A percentile compares a stretch with the other conserved stretches of the same genome.
phyloP scores from a whole-genome alignment of 2,888 invertebrate genomes.

The Notodonta ziczac region DNA sequence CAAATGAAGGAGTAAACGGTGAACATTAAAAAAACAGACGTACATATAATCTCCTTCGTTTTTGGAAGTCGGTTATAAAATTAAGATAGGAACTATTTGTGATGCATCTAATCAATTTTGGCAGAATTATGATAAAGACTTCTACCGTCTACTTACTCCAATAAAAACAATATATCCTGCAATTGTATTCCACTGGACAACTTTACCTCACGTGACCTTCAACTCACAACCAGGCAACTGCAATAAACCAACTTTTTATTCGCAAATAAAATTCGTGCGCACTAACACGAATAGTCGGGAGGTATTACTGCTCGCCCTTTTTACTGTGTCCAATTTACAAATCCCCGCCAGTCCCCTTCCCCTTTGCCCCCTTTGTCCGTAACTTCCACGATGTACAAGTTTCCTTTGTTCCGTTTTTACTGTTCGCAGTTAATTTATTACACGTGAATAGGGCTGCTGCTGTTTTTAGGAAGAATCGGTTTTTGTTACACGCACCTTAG shows the following conservation, averaged over 20 bases:
- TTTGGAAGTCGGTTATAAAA: too few relatives aligned
- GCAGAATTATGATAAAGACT: not conserved
- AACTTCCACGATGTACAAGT: conserved; percentile 6
- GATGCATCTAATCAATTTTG: not conserved
- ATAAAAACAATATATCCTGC: conserved; percentile 15
- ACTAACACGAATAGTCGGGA: conserved; percentile 14
- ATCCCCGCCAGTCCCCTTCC: not conserved
- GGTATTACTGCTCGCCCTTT: conserved; percentile 5
- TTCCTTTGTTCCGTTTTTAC: conserved; percentile 9
- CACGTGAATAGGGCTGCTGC: conserved; percentile 5
- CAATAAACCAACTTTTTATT: conserved; percentile 18
- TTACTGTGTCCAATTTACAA: conserved; percentile 9
- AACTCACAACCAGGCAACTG: conserved; percentile 8
- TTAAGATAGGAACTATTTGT: conserved; percentile 27
- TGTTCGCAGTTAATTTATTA: conserved; percentile 9
- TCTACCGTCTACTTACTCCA: not conserved
- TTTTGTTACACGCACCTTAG: too few relatives aligned
- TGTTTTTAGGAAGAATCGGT: not conserved
- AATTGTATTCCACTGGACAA: not conserved
- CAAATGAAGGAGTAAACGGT: too few relatives aligned
- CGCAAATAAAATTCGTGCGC: conserved; percentile 21
- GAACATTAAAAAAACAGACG: too few relatives aligned
- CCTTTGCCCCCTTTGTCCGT: not conserved
- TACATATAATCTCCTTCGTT: too few relatives aligned
- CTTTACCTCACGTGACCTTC: not conserved